Evolutionary conservation across 2,113 vertebrate species (phyloP).

Genomic region (Prietella phreatophila): DNA sequence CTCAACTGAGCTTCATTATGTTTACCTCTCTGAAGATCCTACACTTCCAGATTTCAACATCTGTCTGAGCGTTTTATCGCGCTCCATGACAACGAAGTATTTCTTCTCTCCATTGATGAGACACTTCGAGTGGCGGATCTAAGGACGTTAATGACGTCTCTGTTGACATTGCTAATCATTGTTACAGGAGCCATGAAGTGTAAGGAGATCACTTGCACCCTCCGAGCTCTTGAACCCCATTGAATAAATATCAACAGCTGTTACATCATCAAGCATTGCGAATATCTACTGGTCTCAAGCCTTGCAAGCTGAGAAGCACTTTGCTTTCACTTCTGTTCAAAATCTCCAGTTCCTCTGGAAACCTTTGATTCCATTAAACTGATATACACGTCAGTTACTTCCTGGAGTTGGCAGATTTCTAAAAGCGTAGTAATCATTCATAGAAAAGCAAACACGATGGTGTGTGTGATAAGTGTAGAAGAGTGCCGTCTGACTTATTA

Average conservation of each 20-base stretch:
- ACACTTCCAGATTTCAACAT: background rate
- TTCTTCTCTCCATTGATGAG: background rate
- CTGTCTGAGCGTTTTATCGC: background rate
- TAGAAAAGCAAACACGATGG: conserved; percentile 14
- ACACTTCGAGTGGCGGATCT: background rate
- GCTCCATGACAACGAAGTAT: background rate
- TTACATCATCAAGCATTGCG: background rate
- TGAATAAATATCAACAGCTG: background rate
- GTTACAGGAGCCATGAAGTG: background rate
- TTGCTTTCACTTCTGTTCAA: conserved; percentile 1
- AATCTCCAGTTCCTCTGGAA: background rate
- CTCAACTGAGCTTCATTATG: background rate
- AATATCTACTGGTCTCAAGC: background rate
- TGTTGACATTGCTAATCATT: background rate
- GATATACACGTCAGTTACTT: background rate
- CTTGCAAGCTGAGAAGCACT: background rate
- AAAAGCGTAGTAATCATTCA: background rate
- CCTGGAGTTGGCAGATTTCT: background rate
- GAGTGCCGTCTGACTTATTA: conserved; percentile 2
- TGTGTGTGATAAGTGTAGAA: background rate
- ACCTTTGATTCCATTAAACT: background rate
- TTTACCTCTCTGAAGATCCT: background rate
- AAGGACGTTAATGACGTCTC: background rate
- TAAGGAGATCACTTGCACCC: background rate
- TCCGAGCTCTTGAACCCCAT: background rate